A percentile compares a stretch with the other conserved stretches of the same genome.
These are phyloP conservation scores for Loriculus beryllinus DNA, from an alignment of 2,797 vertebrate genomes.

Conservation along the genomic window DNA sequence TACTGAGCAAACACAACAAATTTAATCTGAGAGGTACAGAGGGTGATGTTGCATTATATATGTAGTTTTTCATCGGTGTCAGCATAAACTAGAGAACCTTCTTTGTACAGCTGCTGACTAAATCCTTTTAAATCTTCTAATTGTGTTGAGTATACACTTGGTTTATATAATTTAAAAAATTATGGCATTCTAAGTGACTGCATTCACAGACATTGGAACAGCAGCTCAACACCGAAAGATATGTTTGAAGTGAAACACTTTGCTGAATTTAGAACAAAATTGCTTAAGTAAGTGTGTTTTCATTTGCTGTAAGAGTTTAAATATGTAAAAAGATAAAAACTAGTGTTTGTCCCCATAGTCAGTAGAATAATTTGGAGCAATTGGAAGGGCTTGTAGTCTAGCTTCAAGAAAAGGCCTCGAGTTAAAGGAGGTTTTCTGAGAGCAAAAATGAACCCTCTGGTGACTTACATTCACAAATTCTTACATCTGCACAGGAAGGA, in stretches of 20 bases:
- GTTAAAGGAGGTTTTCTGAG: neutral
- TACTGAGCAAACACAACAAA: neutral
- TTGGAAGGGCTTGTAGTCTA: neutral
- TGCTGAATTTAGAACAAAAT: neutral
- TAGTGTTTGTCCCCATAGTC: neutral
- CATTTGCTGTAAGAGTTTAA: neutral
- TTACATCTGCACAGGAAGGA: constrained; percentile 12
- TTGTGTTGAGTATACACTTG: neutral
- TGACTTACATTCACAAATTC: neutral
- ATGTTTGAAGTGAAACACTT: neutral
- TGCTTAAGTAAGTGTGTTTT: neutral
- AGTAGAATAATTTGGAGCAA: neutral
- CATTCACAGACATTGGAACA: neutral
- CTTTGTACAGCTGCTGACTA: neutral
- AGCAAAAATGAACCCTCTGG: neutral
- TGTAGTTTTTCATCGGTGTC: neutral
- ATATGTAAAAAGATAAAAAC: neutral
- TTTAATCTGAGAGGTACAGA: neutral
- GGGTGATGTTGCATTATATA: neutral
- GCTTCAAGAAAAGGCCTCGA: neutral
- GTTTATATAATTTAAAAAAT: neutral
- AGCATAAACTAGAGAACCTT: neutral
- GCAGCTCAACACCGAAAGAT: neutral
- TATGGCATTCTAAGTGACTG: neutral
- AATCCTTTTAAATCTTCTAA: neutral